Conservation (phyloP, 2,113 vertebrate genomes). For the Zosterops japonicus region DNA sequence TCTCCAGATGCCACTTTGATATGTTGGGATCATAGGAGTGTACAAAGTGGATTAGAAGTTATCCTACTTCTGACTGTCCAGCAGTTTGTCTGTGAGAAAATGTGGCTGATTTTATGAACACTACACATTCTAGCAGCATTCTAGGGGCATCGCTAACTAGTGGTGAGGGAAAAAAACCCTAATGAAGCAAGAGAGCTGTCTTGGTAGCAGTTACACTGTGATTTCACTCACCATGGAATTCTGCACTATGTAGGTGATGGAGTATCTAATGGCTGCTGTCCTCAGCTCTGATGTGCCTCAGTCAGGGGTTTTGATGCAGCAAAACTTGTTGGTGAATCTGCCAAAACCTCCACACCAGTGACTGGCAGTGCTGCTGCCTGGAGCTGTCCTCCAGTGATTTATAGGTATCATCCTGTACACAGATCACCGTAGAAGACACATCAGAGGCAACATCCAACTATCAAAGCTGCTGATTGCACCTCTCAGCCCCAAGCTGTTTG, state of each 20-base stretch:
- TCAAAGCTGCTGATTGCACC: background rate
- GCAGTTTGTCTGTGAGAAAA: background rate
- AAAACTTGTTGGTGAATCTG: background rate
- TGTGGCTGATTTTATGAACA: background rate
- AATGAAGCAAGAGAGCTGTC: background rate
- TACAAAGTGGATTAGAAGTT: background rate
- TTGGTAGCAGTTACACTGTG: background rate
- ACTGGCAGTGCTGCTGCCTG: background rate
- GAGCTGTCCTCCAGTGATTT: background rate
- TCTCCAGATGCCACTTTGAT: background rate
- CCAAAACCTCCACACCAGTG: background rate
- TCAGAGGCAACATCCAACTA: background rate
- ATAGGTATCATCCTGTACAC: background rate
- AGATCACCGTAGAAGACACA: fast-evolving
- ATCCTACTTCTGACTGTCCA: background rate
- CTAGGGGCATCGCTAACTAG: background rate
- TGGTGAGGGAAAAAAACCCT: background rate
- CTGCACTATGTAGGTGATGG: background rate
- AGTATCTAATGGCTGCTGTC: background rate
- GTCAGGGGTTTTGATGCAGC: background rate
- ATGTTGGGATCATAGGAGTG: background rate
- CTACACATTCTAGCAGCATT: background rate
- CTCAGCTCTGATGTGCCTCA: background rate
- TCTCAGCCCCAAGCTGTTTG: background rate
- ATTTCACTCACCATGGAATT: background rate